Evolutionary conservation across 1,140 invertebrate genomes (phyloP), one percentile per base, ranked within the genome.

Genomic region (Ganaspis sp.): DNA sequence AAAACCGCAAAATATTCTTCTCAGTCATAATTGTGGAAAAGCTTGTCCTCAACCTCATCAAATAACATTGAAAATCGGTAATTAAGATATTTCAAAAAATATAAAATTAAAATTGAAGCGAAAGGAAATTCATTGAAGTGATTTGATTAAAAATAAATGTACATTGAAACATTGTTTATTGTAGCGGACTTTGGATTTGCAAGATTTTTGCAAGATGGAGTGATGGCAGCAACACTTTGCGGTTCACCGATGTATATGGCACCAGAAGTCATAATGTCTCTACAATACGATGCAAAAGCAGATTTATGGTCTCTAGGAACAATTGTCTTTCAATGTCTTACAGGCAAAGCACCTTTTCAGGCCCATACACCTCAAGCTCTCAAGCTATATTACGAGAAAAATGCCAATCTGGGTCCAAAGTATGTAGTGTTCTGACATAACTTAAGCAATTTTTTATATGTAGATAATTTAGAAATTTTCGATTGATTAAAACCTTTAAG

Each of bases 221-320:
- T 98, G 17, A 99, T 99, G 99, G 99, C 99, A 64, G 98, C 98
- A 69, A 99, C 99, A 40, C 92, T 99, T 2, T 99, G 99, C 91
- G 99, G 99, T 19, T 99, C 98, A 40, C 99, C 99, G 3, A 99
- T 99, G 98, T 99, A 99, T 87, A 99, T 99, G 99, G 98, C 98
- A 37, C 98, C 98, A 0, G 98, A 99, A 94, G 99, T 99, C 40
- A 99, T 99, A 82, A 99, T 99, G 98, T 99, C 98, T 1, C 91
- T 98, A 69, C 97, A 99, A 87, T 99, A 99, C 90, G 97, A 99
- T 92, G 98, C 98, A 15, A 99, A 99, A 92, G 99, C 99, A 53
- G 99, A 99, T 92, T 92, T 99, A 74, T 99, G 99, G 99, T 99
- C 98, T 79, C 93, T 99, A 79, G 99, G 99, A 69, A 99, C 99